These are phyloP conservation scores for Chrysemys picta DNA, from an alignment of 2,113 vertebrate species.

Conservation along the genomic window DNA sequence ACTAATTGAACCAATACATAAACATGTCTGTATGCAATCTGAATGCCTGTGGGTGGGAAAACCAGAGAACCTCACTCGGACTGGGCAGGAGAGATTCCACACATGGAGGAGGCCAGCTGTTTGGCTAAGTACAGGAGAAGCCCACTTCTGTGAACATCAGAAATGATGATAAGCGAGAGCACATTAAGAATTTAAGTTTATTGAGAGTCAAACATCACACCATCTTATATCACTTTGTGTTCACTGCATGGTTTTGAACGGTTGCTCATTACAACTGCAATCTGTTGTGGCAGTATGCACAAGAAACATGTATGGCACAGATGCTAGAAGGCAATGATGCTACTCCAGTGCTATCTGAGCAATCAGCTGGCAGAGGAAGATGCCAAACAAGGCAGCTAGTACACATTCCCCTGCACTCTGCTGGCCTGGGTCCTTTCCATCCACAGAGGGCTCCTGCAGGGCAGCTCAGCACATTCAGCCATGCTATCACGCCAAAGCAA, in stretches of 20 bases:
- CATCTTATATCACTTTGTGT: not conserved
- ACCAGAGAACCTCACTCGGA: not conserved
- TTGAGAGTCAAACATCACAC: not conserved
- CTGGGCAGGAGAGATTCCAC: not conserved
- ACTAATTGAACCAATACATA: not conserved
- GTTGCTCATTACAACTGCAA: not conserved
- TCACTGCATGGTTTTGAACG: not conserved
- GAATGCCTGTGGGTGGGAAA: not conserved
- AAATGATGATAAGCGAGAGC: not conserved
- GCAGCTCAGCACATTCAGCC: not conserved
- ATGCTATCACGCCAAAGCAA: not conserved
- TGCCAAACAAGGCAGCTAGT: not conserved
- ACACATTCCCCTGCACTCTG: not conserved
- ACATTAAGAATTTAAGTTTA: not conserved
- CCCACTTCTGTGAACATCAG: not conserved
- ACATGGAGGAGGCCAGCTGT: not conserved
- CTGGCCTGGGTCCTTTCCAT: not conserved
- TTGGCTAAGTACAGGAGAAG: not conserved
- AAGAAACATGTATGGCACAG: not conserved
- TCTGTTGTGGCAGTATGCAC: not conserved
- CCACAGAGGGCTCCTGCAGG: too few relatives aligned
- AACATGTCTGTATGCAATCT: not conserved
- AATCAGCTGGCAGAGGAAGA: not conserved
- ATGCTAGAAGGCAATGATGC: not conserved
- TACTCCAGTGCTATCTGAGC: not conserved